phyloP scores from a whole-genome alignment of 2,797 vertebrate genomes.

The Glossophaga mutica region DNA sequence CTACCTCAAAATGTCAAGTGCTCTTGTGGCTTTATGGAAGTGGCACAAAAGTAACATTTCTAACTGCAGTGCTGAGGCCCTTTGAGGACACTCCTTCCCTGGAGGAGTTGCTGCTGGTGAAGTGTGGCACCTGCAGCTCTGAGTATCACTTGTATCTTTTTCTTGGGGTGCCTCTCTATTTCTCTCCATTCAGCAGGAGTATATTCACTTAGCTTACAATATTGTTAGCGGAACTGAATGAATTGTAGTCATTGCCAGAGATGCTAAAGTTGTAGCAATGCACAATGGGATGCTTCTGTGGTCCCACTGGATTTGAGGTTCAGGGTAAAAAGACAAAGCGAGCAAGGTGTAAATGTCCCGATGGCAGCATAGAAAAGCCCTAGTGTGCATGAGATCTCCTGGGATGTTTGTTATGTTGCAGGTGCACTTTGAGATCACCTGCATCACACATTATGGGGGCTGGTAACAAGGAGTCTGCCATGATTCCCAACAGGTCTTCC shows the following conservation, averaged over 20 bases:
- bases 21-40: not conserved
- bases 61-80: not conserved
- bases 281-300: not conserved
- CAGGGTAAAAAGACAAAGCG: not conserved
- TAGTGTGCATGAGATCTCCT: not conserved
- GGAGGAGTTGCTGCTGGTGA: not conserved
- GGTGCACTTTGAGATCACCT: not conserved
- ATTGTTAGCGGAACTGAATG: constrained; percentile 49
- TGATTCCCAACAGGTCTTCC: not conserved
- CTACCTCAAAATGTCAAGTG: constrained; percentile 57
- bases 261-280: not conserved
- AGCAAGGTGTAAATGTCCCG: fast-evolving
- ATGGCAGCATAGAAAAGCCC: fast-evolving
- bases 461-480: not conserved
- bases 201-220: constrained; percentile 24
- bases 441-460: not conserved
- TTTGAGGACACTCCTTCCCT: constrained; percentile 37
- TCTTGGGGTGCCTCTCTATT: not conserved
- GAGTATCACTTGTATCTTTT: not conserved
- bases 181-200: not conserved
- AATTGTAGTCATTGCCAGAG: not conserved
- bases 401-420: fast-evolving
- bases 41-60: constrained; percentile 64
- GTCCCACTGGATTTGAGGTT: too few relatives aligned
- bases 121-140: fast-evolving